These are phyloP conservation scores for Phalacrocorax pelagicus DNA, from an alignment of 2,113 vertebrate genomes.

Conservation along the genomic window DNA sequence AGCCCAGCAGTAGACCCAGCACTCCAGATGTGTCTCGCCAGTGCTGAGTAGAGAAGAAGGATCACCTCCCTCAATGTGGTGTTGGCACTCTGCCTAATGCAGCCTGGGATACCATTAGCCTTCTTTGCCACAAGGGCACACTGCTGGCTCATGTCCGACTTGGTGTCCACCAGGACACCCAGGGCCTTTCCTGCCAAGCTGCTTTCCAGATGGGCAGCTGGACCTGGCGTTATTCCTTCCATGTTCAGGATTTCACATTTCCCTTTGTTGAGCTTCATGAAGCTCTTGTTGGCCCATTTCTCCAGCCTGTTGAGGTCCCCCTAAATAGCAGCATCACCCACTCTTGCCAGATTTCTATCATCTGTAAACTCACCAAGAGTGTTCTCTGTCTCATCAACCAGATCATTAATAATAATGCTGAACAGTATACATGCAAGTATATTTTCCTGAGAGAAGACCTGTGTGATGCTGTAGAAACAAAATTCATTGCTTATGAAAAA, in stretches of 20 bases:
- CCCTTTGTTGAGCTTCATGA: background rate
- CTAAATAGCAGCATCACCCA: background rate
- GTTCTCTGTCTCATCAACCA: background rate
- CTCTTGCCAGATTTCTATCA: background rate
- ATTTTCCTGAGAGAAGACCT: background rate
- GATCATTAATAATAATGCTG: background rate
- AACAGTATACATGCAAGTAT: background rate
- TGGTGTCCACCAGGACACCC: background rate
- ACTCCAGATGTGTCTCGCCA: background rate
- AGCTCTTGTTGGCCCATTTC: background rate
- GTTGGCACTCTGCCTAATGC: rapidly evolving
- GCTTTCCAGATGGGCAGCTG: background rate
- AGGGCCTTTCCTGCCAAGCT: background rate
- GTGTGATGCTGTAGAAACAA: background rate
- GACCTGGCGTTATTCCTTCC: background rate
- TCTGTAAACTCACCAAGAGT: background rate
- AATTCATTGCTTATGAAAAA: background rate
- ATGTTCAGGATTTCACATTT: background rate
- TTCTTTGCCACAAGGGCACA: background rate
- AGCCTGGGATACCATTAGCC: background rate
- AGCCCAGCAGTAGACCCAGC: background rate
- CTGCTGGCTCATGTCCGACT: rapidly evolving
- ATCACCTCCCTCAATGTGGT: background rate
- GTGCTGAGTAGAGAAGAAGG: background rate
- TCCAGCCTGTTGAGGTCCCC: background rate